Base-by-base conservation (phyloP, 2,888 invertebrate species). In the Lasioglossum marginatum region DNA sequence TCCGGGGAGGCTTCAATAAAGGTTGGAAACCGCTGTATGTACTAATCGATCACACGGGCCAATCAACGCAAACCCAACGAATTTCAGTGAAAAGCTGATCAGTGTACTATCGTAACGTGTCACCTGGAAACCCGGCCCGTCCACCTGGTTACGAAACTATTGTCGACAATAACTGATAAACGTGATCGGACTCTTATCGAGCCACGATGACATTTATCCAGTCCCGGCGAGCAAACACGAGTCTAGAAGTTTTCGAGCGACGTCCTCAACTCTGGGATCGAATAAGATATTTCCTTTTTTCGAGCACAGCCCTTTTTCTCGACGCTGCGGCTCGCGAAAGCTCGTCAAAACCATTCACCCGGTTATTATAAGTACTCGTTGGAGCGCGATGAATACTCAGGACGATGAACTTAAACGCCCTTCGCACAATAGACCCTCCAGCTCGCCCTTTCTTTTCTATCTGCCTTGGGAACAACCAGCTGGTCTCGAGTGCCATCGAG, bases 321-420 rank as follows among this genome's bases (percentile, higher is more conserved):
- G 45, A 27, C 60, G 34, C 27, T 14, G 14, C n/a, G 57, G 14
- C 37, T 40, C 34, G 23, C 34, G 37, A 68, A n/a, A 23, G 10
- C 68, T 68, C 37, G 68, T 23, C 23, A n/a, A 73, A 73, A n/a
- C n/a, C 31, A 40, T 71, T 57, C 60, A 68, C 43, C 43, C 31
- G 45, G 16, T 52, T 71, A 48, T 10, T 19, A 23, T 45, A 52
- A 27, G 70, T 45, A 40, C 57, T 52, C 27, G 5, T 14, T 57
- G 16, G 40, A 27, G 27, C 27, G 37, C 68, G 43, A 45, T 60
- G 27, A 74, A 66, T 31, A 43, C 43, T 63, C 37, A 6, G 34
- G 75, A 52, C 52, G 45, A 79, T 57, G 81, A 70, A 75, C 75
- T 76, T 52, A 75, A 76, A 68, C 37, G 76, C 37, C 60, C 74